Conservation (phyloP, 2,113 vertebrate species). For the Pitta sordida region DNA sequence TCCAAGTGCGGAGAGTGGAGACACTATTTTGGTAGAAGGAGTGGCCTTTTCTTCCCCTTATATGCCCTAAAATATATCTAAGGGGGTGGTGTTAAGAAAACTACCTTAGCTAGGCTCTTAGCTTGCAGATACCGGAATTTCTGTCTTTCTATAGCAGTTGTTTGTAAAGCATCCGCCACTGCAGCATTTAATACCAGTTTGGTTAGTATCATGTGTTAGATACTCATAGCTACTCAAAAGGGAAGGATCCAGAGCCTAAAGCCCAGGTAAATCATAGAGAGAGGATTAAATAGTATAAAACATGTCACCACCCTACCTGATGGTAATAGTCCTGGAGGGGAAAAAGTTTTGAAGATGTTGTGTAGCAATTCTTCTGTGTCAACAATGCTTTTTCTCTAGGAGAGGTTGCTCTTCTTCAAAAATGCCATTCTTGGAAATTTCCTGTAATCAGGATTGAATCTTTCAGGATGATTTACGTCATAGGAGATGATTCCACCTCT, state of each 20-base stretch:
- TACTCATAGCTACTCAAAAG: not conserved
- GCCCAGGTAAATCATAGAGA: not conserved
- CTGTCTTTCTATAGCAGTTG: not conserved
- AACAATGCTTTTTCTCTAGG: not conserved
- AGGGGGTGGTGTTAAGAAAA: not conserved
- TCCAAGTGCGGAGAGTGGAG: not conserved
- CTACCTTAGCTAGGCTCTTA: not conserved
- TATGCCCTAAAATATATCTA: not conserved
- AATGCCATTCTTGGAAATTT: not conserved
- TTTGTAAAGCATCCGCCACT: not conserved
- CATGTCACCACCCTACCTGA: not conserved
- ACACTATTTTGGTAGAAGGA: conserved; percentile 24
- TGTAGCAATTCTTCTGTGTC: not conserved
- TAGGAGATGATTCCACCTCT: not conserved
- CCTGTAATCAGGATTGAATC: not conserved
- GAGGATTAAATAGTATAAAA: not conserved
- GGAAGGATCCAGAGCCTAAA: not conserved
- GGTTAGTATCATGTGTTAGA: not conserved
- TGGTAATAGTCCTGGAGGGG: not conserved
- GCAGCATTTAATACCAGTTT: not conserved
- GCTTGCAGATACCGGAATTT: not conserved
- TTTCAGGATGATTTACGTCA: not conserved
- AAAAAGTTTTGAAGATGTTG: not conserved
- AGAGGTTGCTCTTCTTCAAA: not conserved
- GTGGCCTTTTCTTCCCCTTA: not conserved